Base-by-base conservation (phyloP, 2,888 invertebrate species). In the Cenopis cana region DNA sequence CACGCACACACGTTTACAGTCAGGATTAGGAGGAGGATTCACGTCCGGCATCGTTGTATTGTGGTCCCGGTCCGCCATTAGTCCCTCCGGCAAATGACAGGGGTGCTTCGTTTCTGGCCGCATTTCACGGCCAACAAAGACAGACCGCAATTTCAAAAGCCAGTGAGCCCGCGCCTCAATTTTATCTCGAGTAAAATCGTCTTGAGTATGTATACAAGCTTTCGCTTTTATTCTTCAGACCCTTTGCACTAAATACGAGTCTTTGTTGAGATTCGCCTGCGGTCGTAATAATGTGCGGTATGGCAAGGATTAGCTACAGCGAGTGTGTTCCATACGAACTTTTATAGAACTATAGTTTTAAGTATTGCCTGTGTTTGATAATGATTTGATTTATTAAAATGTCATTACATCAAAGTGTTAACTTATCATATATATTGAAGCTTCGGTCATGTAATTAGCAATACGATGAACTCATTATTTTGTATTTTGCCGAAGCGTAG, bases 151-250 rank as follows among this genome's bases (percentile, higher is more conserved):
- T 83, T 82, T 84, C 76, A 81, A 83, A 83, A 86, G 83, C 82
- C 83, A 78, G 82, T 85, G 84, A 87, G 86, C 85, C 85, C 82
- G 74, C 78, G 83, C 84, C 89, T 88, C 88, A 89, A 90, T 90
- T 90, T 89, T 85, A 85, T 83, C 82, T 84, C 80, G 85, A 90
- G 86, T 86, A 87, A 88, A 88, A 86, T 86, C 85, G 85, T 84
- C 86, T 89, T 86, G 84, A 89, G 89, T 86, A 85, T 89, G 89
- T 86, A 85, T 89, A 90, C 90, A 91, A 83, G 91, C 75, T 89
- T 91, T 90, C 83, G 88, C 90, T 90, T 82, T 91, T 89, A 89
- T 83, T 82, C 83, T 78, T 80, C 79, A 85, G 85, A 84, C 86
- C 85, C 82, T 86, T 84, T 82, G 78, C 80, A 77, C 76, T 81